phyloP scores from a whole-genome alignment of 2,888 invertebrate genomes.

The Cotesia congregata region DNA sequence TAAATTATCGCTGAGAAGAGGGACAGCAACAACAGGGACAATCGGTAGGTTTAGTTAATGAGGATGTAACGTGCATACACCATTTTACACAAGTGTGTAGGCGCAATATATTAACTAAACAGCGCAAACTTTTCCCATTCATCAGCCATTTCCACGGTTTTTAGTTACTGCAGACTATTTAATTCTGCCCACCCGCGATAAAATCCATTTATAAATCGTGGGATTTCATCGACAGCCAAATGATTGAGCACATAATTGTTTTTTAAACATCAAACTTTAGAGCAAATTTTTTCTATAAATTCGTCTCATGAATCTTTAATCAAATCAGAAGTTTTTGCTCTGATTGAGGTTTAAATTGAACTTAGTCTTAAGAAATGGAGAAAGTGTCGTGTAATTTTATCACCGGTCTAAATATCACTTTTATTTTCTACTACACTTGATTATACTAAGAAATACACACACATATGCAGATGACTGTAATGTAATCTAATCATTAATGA shows the following conservation, averaged over 20 bases:
- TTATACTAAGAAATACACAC: not conserved
- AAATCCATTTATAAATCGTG: slow-evolving; percentile 38
- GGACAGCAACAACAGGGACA: slow-evolving; percentile 46
- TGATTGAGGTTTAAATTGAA: no score
- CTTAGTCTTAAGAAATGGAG: slow-evolving; percentile 12
- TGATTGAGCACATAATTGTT: not conserved
- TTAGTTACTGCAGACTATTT: slow-evolving; percentile 15
- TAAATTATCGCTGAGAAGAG: slow-evolving; percentile 42
- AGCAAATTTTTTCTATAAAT: no score
- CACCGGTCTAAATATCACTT: not conserved
- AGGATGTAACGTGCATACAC: slow-evolving; percentile 63
- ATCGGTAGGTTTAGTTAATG: slow-evolving; percentile 59
- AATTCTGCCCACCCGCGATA: slow-evolving; percentile 32
- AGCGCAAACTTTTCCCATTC: slow-evolving; percentile 50
- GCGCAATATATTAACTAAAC: slow-evolving; percentile 27
- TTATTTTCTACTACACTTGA: slow-evolving; percentile 3
- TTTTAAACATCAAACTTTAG: no score
- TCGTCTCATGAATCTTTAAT: no score
- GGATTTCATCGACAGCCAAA: not conserved
- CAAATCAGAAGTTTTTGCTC: no score
- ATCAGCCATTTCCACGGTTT: slow-evolving; percentile 44
- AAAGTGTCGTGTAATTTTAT: slow-evolving; percentile 23
- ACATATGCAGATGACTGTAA: not conserved
- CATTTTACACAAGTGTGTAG: slow-evolving; percentile 28
- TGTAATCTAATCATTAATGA: slow-evolving; percentile 9